Conservation (phyloP, 2,888 invertebrate species). For the Tanaodytes sp. region DNA sequence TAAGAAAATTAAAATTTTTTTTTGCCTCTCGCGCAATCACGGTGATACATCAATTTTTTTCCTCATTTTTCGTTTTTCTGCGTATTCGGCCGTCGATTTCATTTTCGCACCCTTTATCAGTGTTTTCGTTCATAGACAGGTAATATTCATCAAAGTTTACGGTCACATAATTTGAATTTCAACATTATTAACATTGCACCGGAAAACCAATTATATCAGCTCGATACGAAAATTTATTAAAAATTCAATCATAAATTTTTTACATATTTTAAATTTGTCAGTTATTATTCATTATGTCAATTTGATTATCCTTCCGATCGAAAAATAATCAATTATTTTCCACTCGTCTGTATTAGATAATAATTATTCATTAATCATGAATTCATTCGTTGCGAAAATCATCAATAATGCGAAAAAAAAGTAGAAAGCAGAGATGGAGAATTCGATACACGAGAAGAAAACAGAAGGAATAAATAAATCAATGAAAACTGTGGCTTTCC, state of each 20-base stretch:
- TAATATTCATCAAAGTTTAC: background rate
- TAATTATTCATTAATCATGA: slow-evolving; percentile 9
- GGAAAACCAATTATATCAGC: too few species aligned
- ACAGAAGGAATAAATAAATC: slow-evolving; percentile 40
- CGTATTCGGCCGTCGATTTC: background rate
- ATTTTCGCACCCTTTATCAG: slow-evolving; percentile 2
- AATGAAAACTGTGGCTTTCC: slow-evolving; percentile 28
- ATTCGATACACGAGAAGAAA: slow-evolving; percentile 24
- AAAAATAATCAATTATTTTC: background rate
- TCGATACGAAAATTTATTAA: background rate
- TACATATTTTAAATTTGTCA: too few species aligned
- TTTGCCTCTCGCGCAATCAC: slow-evolving; percentile 35
- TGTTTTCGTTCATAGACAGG: background rate
- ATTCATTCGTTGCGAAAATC: too few species aligned
- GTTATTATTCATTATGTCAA: too few species aligned
- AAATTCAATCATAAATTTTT: too few species aligned
- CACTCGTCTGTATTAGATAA: too few species aligned
- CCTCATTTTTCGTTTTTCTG: slow-evolving; percentile 7
- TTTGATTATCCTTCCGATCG: too few species aligned
- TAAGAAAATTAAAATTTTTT: too few species aligned
- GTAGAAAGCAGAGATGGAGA: too few species aligned
- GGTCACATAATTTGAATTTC: background rate
- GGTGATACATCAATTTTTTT: slow-evolving; percentile 47
- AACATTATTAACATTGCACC: too few species aligned
- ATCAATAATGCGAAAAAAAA: slow-evolving; percentile 4